Evolutionary conservation across 2,888 invertebrate species (phyloP).

Genomic region (Volucella zonaria): DNA sequence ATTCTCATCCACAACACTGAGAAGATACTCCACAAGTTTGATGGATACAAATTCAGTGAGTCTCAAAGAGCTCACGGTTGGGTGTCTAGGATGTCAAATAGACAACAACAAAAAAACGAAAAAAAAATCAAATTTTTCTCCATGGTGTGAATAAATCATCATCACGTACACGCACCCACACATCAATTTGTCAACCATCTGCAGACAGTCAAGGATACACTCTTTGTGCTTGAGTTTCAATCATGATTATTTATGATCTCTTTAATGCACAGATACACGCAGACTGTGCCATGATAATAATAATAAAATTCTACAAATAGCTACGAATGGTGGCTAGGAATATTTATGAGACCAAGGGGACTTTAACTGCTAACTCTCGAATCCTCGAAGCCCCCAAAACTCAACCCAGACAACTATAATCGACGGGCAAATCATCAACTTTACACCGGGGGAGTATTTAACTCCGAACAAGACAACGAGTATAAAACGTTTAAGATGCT

Average conservation of each 20-base stretch:
- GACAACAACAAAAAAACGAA: no score
- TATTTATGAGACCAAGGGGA: background rate
- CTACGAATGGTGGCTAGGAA: background rate
- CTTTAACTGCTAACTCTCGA: no score
- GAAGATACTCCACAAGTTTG: no score
- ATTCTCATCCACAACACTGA: background rate
- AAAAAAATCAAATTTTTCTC: slow-evolving; percentile 34
- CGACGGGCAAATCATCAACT: slow-evolving; percentile 36
- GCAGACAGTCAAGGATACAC: slow-evolving; percentile 52
- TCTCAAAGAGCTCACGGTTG: no score
- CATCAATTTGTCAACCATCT: slow-evolving; percentile 69
- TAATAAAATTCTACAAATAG: slow-evolving; percentile 54
- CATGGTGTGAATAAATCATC: slow-evolving; percentile 67
- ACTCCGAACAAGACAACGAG: slow-evolving; percentile 30
- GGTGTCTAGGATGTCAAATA: no score
- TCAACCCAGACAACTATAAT: slow-evolving; percentile 3
- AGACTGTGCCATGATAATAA: slow-evolving; percentile 34
- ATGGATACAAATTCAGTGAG: no score
- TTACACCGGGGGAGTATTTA: slow-evolving; percentile 61
- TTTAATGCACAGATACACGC: slow-evolving; percentile 41
- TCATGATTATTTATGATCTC: slow-evolving; percentile 60
- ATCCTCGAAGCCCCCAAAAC: background rate
- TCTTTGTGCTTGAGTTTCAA: slow-evolving; percentile 1
- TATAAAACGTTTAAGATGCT: slow-evolving; percentile 55
- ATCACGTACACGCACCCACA: slow-evolving; percentile 57